phyloP scores from a whole-genome alignment of 2,888 invertebrate species.

The Cataglyphis livida region DNA sequence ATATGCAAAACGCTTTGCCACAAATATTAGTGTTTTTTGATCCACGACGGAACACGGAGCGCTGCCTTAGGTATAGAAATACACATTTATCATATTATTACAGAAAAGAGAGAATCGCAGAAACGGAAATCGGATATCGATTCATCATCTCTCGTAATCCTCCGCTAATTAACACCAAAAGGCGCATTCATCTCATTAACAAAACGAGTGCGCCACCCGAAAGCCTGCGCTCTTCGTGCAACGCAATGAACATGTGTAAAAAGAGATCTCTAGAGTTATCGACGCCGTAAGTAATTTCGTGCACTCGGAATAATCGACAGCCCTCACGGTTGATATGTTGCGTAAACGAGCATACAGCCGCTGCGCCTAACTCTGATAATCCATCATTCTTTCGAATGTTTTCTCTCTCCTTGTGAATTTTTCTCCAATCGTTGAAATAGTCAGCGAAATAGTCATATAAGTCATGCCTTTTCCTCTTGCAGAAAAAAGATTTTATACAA shows the following conservation, averaged over 20 bases:
- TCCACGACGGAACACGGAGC: conserved; percentile 52
- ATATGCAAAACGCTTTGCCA: conserved; percentile 21
- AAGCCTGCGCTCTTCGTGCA: conserved; percentile 30
- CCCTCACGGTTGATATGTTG: conserved; percentile 20
- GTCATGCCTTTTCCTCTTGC: conserved; percentile 15
- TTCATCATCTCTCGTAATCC: conserved; percentile 51
- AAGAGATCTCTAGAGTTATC: conserved; percentile 46
- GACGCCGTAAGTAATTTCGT: conserved; percentile 56
- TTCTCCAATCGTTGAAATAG: conserved; percentile 16
- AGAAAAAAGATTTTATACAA: not conserved
- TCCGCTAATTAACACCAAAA: conserved; percentile 52
- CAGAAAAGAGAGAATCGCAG: conserved; percentile 53
- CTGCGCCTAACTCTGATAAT: conserved; percentile 34
- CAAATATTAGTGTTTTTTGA: conserved; percentile 16
- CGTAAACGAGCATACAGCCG: conserved; percentile 12
- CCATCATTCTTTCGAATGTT: conserved; percentile 30
- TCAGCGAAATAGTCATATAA: not conserved
- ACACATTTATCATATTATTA: conserved; percentile 53
- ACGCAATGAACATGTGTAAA: conserved; percentile 37
- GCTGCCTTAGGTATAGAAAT: conserved; percentile 51
- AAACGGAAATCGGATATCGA: conserved; percentile 54
- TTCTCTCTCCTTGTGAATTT: conserved; percentile 2
- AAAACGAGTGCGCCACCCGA: conserved; percentile 31
- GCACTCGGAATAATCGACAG: conserved; percentile 46
- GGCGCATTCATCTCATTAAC: conserved; percentile 45